phyloP scores from a whole-genome alignment of 2,797 vertebrate genomes.

The Amniataba percoides region DNA sequence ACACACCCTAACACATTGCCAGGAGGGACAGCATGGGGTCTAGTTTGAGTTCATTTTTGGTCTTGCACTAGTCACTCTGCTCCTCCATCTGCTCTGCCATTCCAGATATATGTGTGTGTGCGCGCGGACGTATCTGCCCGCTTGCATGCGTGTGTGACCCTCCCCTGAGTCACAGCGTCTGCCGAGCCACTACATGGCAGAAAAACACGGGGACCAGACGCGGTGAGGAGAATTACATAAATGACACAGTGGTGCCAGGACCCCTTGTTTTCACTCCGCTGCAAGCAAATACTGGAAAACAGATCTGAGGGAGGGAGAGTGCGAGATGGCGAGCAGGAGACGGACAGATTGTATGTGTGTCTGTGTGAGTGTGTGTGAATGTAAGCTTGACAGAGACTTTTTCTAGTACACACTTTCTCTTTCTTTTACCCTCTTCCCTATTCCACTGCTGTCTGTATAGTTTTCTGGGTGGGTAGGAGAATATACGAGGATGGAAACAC shows the following conservation, averaged over 20 bases:
- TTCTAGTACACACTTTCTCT: neutral
- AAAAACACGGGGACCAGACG: slow-evolving; percentile 63
- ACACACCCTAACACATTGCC: slow-evolving; percentile 44
- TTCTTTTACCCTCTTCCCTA: neutral
- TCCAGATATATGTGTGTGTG: slow-evolving; percentile 25
- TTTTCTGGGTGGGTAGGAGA: neutral
- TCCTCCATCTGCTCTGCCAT: slow-evolving; percentile 72
- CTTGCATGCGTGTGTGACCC: slow-evolving; percentile 47
- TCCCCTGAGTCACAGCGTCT: slow-evolving; percentile 62
- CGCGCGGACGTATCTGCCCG: neutral
- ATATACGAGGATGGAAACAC: neutral
- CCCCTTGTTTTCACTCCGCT: slow-evolving; percentile 61
- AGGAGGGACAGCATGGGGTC: slow-evolving; percentile 57
- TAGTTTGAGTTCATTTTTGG: slow-evolving; percentile 62
- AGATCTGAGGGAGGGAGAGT: slow-evolving; percentile 41
- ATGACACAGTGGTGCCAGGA: slow-evolving; percentile 58
- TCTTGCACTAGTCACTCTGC: slow-evolving; percentile 66
- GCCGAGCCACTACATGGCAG: slow-evolving; percentile 63
- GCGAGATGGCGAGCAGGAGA: slow-evolving; percentile 39
- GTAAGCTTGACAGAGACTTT: slow-evolving; percentile 10
- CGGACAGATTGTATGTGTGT: slow-evolving; percentile 36
- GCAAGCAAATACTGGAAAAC: slow-evolving; percentile 60
- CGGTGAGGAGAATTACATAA: slow-evolving; percentile 61
- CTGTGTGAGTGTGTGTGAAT: slow-evolving; percentile 9
- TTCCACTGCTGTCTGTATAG: slow-evolving; percentile 2